Evolutionary conservation across 2,113 vertebrate species (phyloP).

Genomic region (Thinocorus orbignyianus): DNA sequence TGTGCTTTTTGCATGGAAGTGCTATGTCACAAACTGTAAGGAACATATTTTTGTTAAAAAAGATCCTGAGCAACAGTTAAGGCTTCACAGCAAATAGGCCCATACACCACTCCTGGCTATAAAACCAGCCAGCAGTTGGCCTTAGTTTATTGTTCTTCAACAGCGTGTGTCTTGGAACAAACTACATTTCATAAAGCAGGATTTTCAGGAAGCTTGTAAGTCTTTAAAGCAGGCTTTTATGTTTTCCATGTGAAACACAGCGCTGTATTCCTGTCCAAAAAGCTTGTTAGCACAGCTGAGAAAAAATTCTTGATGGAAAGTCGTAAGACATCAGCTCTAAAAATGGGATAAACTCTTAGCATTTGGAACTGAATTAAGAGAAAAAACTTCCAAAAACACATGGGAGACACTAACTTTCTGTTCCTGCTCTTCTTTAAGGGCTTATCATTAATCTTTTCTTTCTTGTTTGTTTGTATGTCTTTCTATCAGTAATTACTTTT

Average conservation of each 20-base stretch:
- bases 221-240: not conserved
- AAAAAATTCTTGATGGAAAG: slow-evolving; percentile 20
- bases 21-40: not conserved
- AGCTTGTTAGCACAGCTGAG: slow-evolving; percentile 18
- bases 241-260: not conserved
- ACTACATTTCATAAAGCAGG: not conserved
- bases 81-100: not conserved
- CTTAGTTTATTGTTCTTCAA: not conserved
- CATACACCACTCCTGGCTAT: not conserved
- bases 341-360: not conserved
- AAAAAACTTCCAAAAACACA: slow-evolving; percentile 18
- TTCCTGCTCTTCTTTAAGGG: not conserved
- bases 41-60: not conserved
- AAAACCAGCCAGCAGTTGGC: not conserved
- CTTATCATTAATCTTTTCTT: not conserved
- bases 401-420: not conserved
- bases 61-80: not conserved
- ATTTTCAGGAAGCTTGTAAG: not conserved
- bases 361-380: not conserved
- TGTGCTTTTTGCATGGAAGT: not conserved
- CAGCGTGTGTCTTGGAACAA: not conserved
- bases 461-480: not conserved
- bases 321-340: not conserved
- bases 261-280: not conserved
- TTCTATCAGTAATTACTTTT: not conserved